Conservation (phyloP, 2,888 invertebrate species). For the Laothoe populi region DNA sequence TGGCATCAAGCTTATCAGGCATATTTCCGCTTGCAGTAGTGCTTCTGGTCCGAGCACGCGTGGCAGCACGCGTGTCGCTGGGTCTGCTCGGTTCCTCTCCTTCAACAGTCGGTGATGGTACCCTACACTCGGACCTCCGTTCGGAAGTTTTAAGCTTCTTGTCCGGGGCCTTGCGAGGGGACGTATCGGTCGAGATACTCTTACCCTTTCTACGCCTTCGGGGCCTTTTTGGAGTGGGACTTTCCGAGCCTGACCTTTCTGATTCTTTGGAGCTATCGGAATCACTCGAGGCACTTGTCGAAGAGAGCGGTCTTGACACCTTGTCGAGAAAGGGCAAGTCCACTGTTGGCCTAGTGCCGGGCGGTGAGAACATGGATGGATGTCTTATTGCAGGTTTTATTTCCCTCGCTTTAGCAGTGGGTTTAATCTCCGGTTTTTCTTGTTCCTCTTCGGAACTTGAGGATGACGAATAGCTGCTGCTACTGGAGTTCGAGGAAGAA, state of each 20-base stretch:
- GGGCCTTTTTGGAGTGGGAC: constrained; percentile 74
- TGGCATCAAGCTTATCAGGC: constrained; percentile 85
- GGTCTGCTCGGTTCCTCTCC: constrained; percentile 89
- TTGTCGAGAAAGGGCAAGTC: constrained; percentile 93
- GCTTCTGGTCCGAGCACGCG: constrained; percentile 88
- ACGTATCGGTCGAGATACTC: constrained; percentile 66
- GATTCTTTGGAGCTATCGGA: constrained; percentile 81
- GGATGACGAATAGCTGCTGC: constrained; percentile 84
- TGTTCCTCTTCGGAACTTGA: constrained; percentile 86
- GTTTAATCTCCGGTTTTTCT: constrained; percentile 68
- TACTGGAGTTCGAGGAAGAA: constrained; percentile 83
- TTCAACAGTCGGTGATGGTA: constrained; percentile 89
- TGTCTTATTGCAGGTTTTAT: constrained; percentile 67
- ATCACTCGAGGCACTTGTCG: constrained; percentile 86
- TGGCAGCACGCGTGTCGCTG: constrained; percentile 74
- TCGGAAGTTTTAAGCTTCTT: constrained; percentile 94
- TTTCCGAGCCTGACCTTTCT: constrained; percentile 67
- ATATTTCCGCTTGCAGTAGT: constrained; percentile 88
- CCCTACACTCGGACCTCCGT: constrained; percentile 89
- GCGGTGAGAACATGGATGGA: constrained; percentile 75
- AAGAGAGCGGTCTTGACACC: constrained; percentile 88
- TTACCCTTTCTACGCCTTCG: constrained; percentile 71
- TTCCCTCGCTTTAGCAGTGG: constrained; percentile 74
- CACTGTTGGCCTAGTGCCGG: constrained; percentile 81
- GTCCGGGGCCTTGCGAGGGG: constrained; percentile 88